These are phyloP conservation scores for Solenopsis invicta DNA, from an alignment of 1,140 invertebrate genomes.

Conservation along the genomic window DNA sequence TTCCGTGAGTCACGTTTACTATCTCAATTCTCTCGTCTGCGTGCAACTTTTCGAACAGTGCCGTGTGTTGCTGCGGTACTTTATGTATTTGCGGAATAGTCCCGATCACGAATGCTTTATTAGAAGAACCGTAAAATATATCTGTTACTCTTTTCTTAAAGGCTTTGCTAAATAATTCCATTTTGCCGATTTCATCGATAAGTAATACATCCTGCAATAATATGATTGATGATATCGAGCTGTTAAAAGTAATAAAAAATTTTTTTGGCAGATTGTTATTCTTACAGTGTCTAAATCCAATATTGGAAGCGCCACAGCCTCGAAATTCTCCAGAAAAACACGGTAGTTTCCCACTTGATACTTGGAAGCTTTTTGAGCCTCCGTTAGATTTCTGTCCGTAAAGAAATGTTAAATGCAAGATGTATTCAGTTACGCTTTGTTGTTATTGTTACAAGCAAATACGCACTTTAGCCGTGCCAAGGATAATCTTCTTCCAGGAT, in stretches of 20 bases:
- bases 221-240: constrained; percentile 28
- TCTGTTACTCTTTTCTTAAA: constrained; percentile 85
- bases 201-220: constrained; percentile 84
- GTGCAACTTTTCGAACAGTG: constrained; percentile 75
- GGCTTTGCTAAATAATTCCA: constrained; percentile 89
- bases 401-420: constrained; percentile 46
- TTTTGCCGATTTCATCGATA: constrained; percentile 91
- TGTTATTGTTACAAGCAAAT: constrained; percentile 9
- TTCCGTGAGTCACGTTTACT: constrained; percentile 70
- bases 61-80: constrained; percentile 68
- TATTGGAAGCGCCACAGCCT: constrained; percentile 86
- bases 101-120: constrained; percentile 84
- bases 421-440: constrained; percentile 32
- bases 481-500: constrained; percentile 77
- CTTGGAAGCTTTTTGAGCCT: constrained; percentile 71
- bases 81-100: constrained; percentile 86
- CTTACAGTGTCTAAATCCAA: constrained; percentile 80
- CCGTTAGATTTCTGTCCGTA: constrained; percentile 69
- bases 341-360: constrained; percentile 88
- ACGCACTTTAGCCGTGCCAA: constrained; percentile 87
- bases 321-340: constrained; percentile 88
- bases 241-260: neutral
- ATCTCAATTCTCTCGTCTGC: constrained; percentile 66
- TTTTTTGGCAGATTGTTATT: neutral
- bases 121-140: constrained; percentile 78